These are phyloP conservation scores for Pelusios castaneus DNA, from an alignment of 2,113 vertebrate species.

Conservation along the genomic window DNA sequence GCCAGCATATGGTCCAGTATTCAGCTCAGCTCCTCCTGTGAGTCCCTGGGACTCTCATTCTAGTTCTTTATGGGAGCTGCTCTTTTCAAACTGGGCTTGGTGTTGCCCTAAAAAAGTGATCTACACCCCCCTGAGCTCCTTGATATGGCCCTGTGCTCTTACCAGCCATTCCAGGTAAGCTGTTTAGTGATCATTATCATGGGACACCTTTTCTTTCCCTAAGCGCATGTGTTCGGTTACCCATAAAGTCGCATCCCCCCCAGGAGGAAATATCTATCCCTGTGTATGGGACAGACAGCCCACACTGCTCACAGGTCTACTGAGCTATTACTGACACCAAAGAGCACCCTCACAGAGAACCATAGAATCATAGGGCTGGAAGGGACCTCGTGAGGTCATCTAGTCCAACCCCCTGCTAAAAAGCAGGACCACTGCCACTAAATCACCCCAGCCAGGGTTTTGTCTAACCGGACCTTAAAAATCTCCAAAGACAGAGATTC, in stretches of 20 bases:
- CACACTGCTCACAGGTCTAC: neutral
- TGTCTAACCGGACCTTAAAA: no score
- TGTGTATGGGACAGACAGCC: neutral
- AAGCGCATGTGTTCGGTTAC: neutral
- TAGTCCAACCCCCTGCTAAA: no score
- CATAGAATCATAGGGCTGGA: no score
- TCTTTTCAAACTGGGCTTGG: neutral
- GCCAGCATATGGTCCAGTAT: no score
- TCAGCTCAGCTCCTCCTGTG: neutral
- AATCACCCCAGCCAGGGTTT: no score
- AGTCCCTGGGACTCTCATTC: neutral
- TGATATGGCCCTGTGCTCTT: neutral
- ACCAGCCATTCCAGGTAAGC: neutral
- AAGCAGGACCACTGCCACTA: no score
- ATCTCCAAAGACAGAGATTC: no score
- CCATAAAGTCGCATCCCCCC: neutral
- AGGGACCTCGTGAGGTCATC: no score
- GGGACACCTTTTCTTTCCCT: neutral
- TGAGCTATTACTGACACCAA: neutral
- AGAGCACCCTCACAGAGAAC: neutral
- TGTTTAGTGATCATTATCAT: neutral
- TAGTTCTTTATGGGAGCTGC: neutral
- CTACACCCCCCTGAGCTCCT: neutral
- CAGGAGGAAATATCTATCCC: neutral
- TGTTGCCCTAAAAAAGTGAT: no score